These are phyloP conservation scores for Poecilia picta DNA, from an alignment of 2,797 vertebrate species.

Conservation along the genomic window DNA sequence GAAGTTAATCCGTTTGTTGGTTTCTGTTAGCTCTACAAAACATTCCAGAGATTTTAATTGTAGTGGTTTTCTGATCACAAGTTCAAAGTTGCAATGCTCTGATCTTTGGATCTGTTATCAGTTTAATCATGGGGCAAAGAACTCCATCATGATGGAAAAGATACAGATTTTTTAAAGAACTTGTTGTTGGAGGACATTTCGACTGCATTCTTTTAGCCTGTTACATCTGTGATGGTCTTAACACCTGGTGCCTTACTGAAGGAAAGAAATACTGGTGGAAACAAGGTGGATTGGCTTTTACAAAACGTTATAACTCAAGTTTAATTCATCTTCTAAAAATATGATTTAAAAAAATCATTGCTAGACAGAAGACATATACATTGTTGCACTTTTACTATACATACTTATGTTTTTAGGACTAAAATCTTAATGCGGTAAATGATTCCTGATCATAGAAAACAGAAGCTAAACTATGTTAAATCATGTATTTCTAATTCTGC, in stretches of 20 bases:
- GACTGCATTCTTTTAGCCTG: not conserved
- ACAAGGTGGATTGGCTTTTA: not conserved
- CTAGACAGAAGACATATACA: not conserved
- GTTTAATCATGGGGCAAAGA: not conserved
- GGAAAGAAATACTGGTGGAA: not conserved
- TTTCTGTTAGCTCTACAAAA: not conserved
- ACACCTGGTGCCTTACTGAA: not conserved
- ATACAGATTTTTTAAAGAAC: not conserved
- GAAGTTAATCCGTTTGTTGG: not conserved
- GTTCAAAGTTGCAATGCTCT: not conserved
- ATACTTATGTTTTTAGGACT: not conserved
- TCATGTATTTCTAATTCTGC: not conserved
- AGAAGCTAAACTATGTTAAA: not conserved
- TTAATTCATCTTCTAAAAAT: not conserved
- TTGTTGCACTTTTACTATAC: not conserved
- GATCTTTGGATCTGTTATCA: not conserved
- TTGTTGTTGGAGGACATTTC: not conserved
- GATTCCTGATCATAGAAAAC: not conserved
- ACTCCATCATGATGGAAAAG: not conserved
- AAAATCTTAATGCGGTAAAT: not conserved
- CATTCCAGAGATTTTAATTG: not conserved
- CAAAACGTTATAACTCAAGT: not conserved
- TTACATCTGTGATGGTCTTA: not conserved
- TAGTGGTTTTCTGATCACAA: not conserved
- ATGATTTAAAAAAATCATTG: not conserved